Base-by-base conservation (phyloP, 2,113 vertebrate species). In the Bubo scandiacus region DNA sequence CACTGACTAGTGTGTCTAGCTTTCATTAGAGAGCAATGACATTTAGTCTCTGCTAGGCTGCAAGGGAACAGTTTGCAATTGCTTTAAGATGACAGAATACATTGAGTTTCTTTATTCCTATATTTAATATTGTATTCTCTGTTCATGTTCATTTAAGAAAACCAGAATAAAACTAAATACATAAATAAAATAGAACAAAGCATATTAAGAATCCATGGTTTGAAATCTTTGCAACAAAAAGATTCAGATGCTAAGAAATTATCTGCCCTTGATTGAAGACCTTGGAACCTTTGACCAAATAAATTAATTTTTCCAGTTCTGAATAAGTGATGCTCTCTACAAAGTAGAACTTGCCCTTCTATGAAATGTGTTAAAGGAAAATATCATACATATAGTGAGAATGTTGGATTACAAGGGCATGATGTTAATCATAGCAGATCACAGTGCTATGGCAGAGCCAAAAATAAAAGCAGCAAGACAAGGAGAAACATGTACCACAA, bases 261-360 rank as follows among this genome's bases (percentile, higher is more conserved):
- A 38, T 63, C 57, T 96, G 81, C 30, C 81, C 74, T 92, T 97
- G 72, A 96, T 6, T 75, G 81, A 97, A 97, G 92, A 95, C 66
- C 63, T 94, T 90, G 67, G 67, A 97, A 96, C 92, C 88, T 97
- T 95, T 87, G 26, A 96, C 93, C 92, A 97, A 97, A 97, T 95
- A 97, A 97, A 98, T 98, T 95, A 98, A 83, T 97, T 97, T 97
- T 97, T 97, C 94, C 95, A 97, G 97, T 95, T 98, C 89, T 96
- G 94, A 98, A 98, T 98, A 98, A 98, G 97, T 97, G 97, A 97
- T 13, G 89, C 84, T 96, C 91, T 71, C 92, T 97, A 96, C 97
- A 97, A 96, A 98, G 84, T 93, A 92, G 96, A 98, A 98, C 98
- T 98, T 98, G 98, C 96, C 96, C 93, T 98, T 79, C 91, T 96